These are phyloP conservation scores for Carassius auratus DNA, from an alignment of 2,113 vertebrate species.

Conservation along the genomic window DNA sequence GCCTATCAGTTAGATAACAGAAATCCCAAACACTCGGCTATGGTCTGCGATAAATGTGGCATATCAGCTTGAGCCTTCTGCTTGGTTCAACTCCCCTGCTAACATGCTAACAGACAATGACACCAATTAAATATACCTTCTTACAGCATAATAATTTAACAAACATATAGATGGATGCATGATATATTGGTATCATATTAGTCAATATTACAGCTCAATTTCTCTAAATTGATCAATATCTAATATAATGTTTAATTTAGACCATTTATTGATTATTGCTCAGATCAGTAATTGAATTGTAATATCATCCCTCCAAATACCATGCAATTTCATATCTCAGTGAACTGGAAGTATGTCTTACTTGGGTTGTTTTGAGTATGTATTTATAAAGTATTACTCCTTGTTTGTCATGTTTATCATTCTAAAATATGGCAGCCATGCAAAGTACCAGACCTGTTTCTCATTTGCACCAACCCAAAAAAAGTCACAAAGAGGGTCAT, in stretches of 20 bases:
- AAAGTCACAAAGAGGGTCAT: constrained; percentile 11
- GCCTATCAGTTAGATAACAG: constrained; percentile 46
- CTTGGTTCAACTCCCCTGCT: not conserved
- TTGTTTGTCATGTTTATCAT: not conserved
- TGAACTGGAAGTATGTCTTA: not conserved
- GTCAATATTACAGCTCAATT: not conserved
- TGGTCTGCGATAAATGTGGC: constrained; percentile 13
- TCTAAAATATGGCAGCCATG: not conserved
- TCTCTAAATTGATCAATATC: not conserved
- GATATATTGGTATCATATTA: not conserved
- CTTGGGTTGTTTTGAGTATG: not conserved
- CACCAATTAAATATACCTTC: not conserved
- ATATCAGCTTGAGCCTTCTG: constrained; percentile 6
- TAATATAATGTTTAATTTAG: too few relatives aligned
- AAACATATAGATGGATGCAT: not conserved
- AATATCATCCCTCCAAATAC: not conserved
- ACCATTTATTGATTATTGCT: not conserved
- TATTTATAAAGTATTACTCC: not conserved
- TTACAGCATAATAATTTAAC: not conserved
- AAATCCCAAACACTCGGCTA: constrained; percentile 28
- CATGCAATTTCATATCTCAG: not conserved
- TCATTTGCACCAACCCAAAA: not conserved
- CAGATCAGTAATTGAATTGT: not conserved
- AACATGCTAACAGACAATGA: not conserved
- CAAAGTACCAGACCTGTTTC: not conserved